A percentile compares a stretch with the other conserved stretches of the same genome.
phyloP scores from a whole-genome alignment of 2,113 vertebrate species.

The Dermatemys mawii region DNA sequence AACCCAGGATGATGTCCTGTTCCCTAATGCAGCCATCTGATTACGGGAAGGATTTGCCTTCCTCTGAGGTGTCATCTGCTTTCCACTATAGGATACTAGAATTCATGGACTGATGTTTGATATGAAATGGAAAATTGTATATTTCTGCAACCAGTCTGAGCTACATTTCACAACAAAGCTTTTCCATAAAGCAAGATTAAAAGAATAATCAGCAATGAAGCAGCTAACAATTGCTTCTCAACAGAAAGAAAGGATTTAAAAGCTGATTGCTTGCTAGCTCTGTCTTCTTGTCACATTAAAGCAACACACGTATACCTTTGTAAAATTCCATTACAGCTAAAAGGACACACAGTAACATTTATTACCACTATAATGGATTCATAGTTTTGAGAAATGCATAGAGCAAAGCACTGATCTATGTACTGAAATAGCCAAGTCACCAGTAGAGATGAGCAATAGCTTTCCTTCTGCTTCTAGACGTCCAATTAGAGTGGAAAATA shows the following conservation, averaged over 20 bases:
- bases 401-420: constrained; percentile 32
- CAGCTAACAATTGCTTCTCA: not conserved
- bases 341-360: constrained; percentile 22
- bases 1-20: not conserved
- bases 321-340: constrained; percentile 3
- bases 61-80: not conserved
- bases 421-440: constrained; percentile 41
- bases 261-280: not conserved
- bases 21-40: not conserved
- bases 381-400: constrained; percentile 34
- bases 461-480: constrained; percentile 27
- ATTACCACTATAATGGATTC: constrained; percentile 18
- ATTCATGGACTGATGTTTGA: not conserved
- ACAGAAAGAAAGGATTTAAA: constrained; percentile 17
- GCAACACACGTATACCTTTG: not conserved
- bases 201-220: not conserved
- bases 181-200: not conserved
- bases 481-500: constrained; percentile 34
- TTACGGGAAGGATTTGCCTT: not conserved
- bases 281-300: not conserved
- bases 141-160: not conserved
- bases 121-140: not conserved
- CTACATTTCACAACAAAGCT: not conserved
- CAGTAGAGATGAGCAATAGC: constrained; percentile 23
- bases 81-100: not conserved